Conservation (phyloP, 2,113 vertebrate species). For the Lampris megalopsis region DNA sequence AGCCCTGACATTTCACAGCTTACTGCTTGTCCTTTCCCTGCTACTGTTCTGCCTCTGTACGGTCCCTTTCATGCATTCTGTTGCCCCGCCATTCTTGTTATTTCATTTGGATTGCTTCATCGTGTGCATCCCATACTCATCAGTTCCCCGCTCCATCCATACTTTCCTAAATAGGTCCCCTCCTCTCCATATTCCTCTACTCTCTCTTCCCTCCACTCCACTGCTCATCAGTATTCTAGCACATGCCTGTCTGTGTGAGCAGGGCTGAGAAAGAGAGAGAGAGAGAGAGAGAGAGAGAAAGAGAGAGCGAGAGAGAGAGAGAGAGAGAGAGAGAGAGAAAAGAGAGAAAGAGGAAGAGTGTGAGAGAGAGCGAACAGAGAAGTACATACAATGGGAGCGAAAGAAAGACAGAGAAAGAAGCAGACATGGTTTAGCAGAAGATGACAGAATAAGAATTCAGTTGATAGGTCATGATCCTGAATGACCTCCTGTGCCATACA, state of each 20-base stretch:
- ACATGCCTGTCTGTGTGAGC: slow-evolving; percentile 66
- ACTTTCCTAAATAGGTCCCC: neutral
- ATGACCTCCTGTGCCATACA: slow-evolving; percentile 54
- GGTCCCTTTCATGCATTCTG: slow-evolving; percentile 53
- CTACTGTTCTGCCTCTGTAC: slow-evolving; percentile 57
- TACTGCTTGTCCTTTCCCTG: slow-evolving; percentile 67
- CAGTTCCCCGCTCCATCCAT: neutral
- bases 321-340: slow-evolving; percentile 1
- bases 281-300: slow-evolving; percentile 1
- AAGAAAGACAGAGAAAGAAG: slow-evolving; percentile 14
- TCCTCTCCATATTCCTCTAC: slow-evolving; percentile 38
- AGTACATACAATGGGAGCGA: neutral
- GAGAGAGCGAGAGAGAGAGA: slow-evolving; percentile 38
- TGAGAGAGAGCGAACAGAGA: neutral
- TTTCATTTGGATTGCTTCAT: slow-evolving; percentile 35
- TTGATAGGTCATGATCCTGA: slow-evolving; percentile 71
- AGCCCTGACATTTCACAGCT: slow-evolving; percentile 76
- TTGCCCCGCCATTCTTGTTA: slow-evolving; percentile 42
- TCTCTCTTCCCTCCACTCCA: slow-evolving; percentile 25
- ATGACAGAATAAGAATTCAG: slow-evolving; percentile 64
- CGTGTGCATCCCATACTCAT: slow-evolving; percentile 39
- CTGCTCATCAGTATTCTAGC: slow-evolving; percentile 76
- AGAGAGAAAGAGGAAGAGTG: slow-evolving; percentile 22
- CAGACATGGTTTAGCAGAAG: slow-evolving; percentile 66
- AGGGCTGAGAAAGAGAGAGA: slow-evolving; percentile 41